Evolutionary conservation across 2,113 vertebrate genomes (phyloP).

Genomic region (Camarhynchus parvulus): DNA sequence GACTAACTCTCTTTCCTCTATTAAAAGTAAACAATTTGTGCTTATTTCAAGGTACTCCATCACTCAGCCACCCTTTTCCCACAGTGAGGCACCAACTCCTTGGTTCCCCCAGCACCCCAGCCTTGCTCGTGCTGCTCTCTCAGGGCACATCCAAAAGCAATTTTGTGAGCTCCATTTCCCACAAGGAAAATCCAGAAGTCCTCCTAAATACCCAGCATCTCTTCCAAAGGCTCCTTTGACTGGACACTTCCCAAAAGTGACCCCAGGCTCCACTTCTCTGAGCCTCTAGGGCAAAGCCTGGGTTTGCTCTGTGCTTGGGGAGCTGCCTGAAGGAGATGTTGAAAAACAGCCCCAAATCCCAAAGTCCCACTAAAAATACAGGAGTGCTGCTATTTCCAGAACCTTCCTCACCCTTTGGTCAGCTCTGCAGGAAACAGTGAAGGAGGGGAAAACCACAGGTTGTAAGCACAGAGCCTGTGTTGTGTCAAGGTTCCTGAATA

Average conservation of each 20-base stretch:
- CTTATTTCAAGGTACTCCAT: background rate
- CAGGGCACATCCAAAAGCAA: background rate
- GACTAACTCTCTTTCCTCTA: background rate
- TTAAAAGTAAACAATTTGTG: background rate
- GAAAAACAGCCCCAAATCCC: background rate
- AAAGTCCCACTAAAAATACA: background rate
- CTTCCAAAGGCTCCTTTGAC: background rate
- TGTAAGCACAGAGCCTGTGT: accelerated
- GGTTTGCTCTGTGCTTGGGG: background rate
- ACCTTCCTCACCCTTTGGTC: background rate
- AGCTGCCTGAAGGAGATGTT: background rate
- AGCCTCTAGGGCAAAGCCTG: background rate
- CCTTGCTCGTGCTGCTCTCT: background rate
- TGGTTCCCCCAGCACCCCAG: background rate
- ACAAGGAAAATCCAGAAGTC: background rate
- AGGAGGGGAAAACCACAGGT: background rate
- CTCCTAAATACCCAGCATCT: background rate
- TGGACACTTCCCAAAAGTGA: background rate
- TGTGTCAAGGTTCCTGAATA: background rate
- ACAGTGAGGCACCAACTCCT: background rate
- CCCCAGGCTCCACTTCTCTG: background rate
- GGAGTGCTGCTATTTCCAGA: background rate
- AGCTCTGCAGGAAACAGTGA: background rate
- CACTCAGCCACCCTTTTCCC: background rate
- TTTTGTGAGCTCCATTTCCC: background rate